These are phyloP conservation scores for Rousettus leschenaultii DNA, from an alignment of 2,113 vertebrate genomes.

Conservation along the genomic window DNA sequence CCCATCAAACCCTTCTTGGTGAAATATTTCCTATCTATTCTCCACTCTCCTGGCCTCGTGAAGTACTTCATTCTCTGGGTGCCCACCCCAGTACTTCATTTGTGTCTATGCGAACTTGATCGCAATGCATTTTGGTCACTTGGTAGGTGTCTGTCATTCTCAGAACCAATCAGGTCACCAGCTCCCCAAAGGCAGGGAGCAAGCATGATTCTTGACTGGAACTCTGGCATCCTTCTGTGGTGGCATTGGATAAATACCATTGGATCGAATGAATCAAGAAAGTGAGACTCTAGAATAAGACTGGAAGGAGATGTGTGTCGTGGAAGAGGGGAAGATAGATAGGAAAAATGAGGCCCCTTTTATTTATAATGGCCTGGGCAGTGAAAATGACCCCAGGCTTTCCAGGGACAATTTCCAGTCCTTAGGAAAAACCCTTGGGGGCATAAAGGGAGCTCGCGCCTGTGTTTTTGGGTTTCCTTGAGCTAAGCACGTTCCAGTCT, in stretches of 20 bases:
- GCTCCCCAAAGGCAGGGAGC: background rate
- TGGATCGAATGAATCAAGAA: background rate
- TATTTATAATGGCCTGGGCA: background rate
- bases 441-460: background rate
- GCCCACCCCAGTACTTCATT: background rate
- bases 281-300: background rate
- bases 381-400: background rate
- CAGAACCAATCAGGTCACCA: background rate
- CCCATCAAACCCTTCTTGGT: background rate
- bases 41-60: background rate
- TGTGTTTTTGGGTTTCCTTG: background rate
- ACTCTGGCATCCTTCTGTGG: background rate
- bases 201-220: background rate
- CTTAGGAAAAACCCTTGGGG: background rate
- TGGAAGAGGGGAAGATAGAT: background rate
- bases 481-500: background rate
- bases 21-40: background rate
- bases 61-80: background rate
- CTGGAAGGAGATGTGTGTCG: background rate
- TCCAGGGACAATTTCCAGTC: background rate
- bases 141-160: background rate
- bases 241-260: background rate
- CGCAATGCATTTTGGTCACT: background rate
- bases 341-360: background rate
- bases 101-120: background rate